A percentile compares a stretch with the other conserved stretches of the same genome.
These are phyloP conservation scores for Egretta garzetta DNA, from an alignment of 2,113 vertebrate genomes.

Conservation along the genomic window DNA sequence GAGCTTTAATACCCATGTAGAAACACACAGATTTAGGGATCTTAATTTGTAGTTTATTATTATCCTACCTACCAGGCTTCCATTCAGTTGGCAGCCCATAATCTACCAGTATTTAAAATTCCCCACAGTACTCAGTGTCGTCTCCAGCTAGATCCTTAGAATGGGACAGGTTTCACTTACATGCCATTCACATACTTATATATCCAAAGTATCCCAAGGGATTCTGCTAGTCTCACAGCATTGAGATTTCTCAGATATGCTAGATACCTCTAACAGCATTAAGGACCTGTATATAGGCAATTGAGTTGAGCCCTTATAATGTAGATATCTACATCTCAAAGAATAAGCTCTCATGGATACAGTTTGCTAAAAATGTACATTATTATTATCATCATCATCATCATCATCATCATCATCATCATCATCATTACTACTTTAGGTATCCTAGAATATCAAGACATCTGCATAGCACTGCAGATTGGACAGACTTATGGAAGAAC, in stretches of 20 bases:
- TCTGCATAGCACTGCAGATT: background rate
- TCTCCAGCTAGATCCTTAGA: background rate
- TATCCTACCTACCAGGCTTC: background rate
- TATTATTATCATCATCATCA: too few species aligned
- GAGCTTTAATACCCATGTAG: background rate
- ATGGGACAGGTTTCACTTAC: background rate
- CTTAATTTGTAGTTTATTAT: background rate
- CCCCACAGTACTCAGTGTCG: fast-evolving
- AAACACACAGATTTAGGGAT: background rate
- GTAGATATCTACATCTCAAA: background rate
- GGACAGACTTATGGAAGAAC: background rate
- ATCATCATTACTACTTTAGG: background rate
- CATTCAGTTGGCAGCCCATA: background rate
- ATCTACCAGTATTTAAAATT: background rate
- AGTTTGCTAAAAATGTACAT: background rate
- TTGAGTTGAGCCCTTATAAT: background rate
- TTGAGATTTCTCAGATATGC: background rate
- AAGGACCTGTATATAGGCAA: background rate
- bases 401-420: too few species aligned
- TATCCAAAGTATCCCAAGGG: background rate
- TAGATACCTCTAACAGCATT: background rate
- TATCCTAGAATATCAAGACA: background rate
- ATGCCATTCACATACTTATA: background rate
- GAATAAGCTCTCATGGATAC: background rate
- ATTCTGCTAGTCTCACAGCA: background rate